These are phyloP conservation scores for Agrochola lota DNA, from an alignment of 2,888 invertebrate species.

Conservation along the genomic window DNA sequence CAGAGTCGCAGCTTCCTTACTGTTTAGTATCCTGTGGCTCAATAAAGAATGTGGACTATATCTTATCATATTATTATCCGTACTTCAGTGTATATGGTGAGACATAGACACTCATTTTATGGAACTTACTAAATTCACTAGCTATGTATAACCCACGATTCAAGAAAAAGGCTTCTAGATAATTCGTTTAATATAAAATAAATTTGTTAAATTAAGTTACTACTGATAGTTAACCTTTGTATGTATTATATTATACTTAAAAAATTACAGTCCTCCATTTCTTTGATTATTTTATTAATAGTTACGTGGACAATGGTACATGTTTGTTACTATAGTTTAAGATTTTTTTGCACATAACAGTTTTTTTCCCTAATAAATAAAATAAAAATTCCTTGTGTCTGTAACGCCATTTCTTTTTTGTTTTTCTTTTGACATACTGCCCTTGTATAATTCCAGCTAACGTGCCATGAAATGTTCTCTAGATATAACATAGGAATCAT, in stretches of 20 bases:
- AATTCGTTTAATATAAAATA: too few relatives aligned
- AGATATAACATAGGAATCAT: neutral
- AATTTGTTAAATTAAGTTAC: too few relatives aligned
- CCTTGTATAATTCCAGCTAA: neutral
- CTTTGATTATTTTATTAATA: too few relatives aligned
- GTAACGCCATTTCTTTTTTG: neutral
- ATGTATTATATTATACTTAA: too few relatives aligned
- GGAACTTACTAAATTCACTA: neutral
- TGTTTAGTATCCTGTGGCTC: neutral
- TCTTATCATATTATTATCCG: neutral
- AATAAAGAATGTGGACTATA: neutral
- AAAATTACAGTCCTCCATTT: too few relatives aligned
- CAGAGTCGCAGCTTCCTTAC: neutral
- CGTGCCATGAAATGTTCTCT: neutral
- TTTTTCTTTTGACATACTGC: neutral
- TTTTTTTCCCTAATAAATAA: too few relatives aligned
- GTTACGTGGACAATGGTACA: too few relatives aligned
- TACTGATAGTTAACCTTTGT: too few relatives aligned
- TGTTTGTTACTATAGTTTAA: too few relatives aligned
- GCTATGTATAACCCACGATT: too few relatives aligned
- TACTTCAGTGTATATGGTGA: neutral
- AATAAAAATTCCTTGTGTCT: neutral
- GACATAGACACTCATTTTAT: neutral
- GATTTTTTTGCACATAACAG: too few relatives aligned
- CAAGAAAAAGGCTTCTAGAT: too few relatives aligned